phyloP scores from a whole-genome alignment of 2,113 vertebrate genomes.

The Dicerorhinus sumatrensis region DNA sequence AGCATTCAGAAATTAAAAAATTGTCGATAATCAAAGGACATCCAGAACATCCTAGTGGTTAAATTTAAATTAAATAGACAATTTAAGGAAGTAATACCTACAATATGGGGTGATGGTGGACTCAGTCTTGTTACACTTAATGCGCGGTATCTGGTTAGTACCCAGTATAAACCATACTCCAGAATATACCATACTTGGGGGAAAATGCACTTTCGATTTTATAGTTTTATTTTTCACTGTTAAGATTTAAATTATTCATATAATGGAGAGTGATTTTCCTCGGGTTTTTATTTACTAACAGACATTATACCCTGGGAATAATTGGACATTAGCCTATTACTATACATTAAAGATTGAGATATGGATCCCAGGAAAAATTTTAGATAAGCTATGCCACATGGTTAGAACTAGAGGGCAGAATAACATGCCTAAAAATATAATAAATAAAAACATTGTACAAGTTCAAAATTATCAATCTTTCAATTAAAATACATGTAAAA shows the following conservation, averaged over 20 bases:
- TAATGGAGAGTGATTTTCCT: background rate
- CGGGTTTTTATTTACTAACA: constrained; percentile 8
- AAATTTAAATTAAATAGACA: background rate
- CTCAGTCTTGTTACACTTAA: background rate
- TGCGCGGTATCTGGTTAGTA: background rate
- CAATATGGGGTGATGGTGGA: background rate
- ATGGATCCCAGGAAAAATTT: background rate
- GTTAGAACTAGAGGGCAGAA: constrained; percentile 27
- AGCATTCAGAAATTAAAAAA: background rate
- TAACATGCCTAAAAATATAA: background rate
- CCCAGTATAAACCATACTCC: background rate
- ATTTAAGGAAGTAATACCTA: constrained; percentile 8
- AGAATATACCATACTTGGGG: background rate
- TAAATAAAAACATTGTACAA: background rate
- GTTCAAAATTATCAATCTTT: background rate
- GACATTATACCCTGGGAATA: background rate
- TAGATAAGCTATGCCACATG: background rate
- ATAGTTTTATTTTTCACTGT: background rate
- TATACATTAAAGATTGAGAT: background rate
- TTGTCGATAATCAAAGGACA: background rate
- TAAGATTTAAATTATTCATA: constrained; percentile 47
- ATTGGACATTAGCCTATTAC: constrained; percentile 1
- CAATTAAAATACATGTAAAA: background rate
- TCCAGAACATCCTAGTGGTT: background rate
- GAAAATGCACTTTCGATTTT: background rate